Conservation (phyloP, 1,140 invertebrate genomes). For the Zaprionus ornatus region DNA sequence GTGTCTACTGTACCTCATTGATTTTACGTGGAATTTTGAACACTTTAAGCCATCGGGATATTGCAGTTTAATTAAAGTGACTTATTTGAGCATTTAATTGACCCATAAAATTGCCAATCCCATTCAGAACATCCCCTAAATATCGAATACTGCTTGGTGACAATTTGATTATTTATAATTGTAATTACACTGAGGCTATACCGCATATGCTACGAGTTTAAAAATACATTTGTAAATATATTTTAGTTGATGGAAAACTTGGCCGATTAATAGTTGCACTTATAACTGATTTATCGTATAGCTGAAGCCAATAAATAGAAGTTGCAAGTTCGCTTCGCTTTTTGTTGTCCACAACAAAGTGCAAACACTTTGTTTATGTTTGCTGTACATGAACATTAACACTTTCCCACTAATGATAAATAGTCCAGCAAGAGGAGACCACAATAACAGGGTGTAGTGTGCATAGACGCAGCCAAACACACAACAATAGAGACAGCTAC, state of each 20-base stretch:
- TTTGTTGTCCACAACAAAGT: slow-evolving; percentile 28
- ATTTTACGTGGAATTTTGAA: not conserved
- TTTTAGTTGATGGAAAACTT: slow-evolving; percentile 5
- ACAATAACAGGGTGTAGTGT: slow-evolving; percentile 2
- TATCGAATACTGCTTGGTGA: slow-evolving; percentile 33
- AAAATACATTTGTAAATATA: too few relatives aligned
- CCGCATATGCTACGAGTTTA: not conserved
- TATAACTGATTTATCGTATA: slow-evolving; percentile 22
- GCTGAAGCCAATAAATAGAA: slow-evolving; percentile 8
- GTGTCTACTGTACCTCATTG: not conserved
- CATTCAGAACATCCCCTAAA: slow-evolving; percentile 20
- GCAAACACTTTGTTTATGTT: slow-evolving; percentile 41
- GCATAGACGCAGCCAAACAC: not conserved
- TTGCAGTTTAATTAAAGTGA: not conserved
- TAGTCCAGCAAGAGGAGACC: slow-evolving; percentile 20
- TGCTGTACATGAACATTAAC: slow-evolving; percentile 54
- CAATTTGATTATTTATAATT: slow-evolving; percentile 62
- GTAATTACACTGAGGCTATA: slow-evolving; percentile 6
- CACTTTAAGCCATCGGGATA: not conserved
- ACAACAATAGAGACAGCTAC: slow-evolving; percentile 24
- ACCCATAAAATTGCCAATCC: not conserved
- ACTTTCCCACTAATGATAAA: slow-evolving; percentile 54
- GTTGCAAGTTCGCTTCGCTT: not conserved
- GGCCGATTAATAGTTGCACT: not conserved
- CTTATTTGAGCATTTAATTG: not conserved